phyloP scores from a whole-genome alignment of 2,888 invertebrate species.

The Tromatobia lineatoria region DNA sequence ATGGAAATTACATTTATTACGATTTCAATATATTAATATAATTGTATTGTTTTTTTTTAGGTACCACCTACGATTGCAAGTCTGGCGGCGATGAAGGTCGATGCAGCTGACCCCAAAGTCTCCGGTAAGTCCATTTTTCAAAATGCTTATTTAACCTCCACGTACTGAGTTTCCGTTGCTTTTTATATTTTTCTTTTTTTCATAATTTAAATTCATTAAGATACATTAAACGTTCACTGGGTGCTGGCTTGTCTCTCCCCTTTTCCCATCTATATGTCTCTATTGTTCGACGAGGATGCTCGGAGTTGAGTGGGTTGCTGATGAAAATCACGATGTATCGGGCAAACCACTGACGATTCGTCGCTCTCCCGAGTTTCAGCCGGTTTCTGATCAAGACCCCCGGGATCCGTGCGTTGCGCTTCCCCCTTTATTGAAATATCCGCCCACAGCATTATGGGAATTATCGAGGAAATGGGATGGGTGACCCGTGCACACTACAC shows the following conservation, averaged over 20 bases:
- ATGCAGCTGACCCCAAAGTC: slow-evolving; percentile 84
- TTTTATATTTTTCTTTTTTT: slow-evolving; percentile 46
- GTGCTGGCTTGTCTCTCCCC: slow-evolving; percentile 4
- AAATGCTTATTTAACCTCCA: slow-evolving; percentile 70
- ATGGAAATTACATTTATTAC: slow-evolving; percentile 17
- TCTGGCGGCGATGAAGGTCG: slow-evolving; percentile 84
- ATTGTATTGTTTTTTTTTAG: slow-evolving; percentile 68
- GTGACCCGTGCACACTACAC: slow-evolving; percentile 67
- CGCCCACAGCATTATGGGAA: slow-evolving; percentile 85
- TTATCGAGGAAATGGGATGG: slow-evolving; percentile 84
- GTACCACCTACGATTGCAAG: slow-evolving; percentile 84
- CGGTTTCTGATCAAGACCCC: slow-evolving; percentile 59
- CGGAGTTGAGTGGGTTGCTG: slow-evolving; percentile 10
- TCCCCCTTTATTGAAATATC: slow-evolving; percentile 85
- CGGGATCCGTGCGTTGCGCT: slow-evolving; percentile 67
- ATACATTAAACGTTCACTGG: background rate
- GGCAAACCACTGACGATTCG: slow-evolving; percentile 74
- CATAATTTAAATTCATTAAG: slow-evolving; percentile 63
- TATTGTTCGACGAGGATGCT: slow-evolving; percentile 24
- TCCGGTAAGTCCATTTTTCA: slow-evolving; percentile 83
- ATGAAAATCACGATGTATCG: slow-evolving; percentile 54
- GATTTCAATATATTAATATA: background rate
- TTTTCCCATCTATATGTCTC: slow-evolving; percentile 27
- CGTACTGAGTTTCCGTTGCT: slow-evolving; percentile 73
- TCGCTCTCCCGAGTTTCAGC: slow-evolving; percentile 57